These are phyloP conservation scores for Chitala chitala DNA, from an alignment of 2,113 vertebrate species.

Conservation along the genomic window DNA sequence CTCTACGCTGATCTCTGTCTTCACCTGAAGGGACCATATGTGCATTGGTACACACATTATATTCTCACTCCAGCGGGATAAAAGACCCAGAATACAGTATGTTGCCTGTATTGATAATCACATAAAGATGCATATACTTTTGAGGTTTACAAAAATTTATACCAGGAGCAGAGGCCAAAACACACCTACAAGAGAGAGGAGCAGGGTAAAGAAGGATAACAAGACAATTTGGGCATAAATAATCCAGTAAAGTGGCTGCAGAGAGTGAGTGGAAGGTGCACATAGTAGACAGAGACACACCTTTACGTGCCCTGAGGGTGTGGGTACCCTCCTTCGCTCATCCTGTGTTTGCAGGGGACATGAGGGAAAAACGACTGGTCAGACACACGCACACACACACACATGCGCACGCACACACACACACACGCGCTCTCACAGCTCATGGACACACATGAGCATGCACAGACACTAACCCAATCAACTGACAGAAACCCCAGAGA, in stretches of 20 bases:
- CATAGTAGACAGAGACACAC: slow-evolving; percentile 36
- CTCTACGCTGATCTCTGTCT: slow-evolving; percentile 90
- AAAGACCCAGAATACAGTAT: neutral
- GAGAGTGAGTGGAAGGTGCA: neutral
- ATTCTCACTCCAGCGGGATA: slow-evolving; percentile 38
- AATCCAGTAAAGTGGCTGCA: neutral
- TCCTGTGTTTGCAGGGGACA: slow-evolving; percentile 48
- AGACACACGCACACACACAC: neutral
- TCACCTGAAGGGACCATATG: slow-evolving; percentile 67
- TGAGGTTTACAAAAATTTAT: neutral
- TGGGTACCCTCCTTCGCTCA: slow-evolving; percentile 56
- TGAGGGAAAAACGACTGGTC: slow-evolving; percentile 7
- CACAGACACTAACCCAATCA: neutral
- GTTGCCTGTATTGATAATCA: slow-evolving; percentile 12
- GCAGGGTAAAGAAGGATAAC: neutral
- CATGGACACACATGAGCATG: too few relatives aligned
- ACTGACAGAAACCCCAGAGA: neutral
- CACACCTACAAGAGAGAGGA: neutral
- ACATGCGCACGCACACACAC: neutral
- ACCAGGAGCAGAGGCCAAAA: neutral
- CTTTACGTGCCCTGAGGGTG: slow-evolving; percentile 58
- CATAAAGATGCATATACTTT: slow-evolving; percentile 27
- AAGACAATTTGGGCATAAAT: neutral
- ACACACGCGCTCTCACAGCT: neutral
- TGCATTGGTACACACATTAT: slow-evolving; percentile 40